These are phyloP conservation scores for Leptopilina myrica DNA, from an alignment of 2,888 invertebrate genomes.

Conservation along the genomic window DNA sequence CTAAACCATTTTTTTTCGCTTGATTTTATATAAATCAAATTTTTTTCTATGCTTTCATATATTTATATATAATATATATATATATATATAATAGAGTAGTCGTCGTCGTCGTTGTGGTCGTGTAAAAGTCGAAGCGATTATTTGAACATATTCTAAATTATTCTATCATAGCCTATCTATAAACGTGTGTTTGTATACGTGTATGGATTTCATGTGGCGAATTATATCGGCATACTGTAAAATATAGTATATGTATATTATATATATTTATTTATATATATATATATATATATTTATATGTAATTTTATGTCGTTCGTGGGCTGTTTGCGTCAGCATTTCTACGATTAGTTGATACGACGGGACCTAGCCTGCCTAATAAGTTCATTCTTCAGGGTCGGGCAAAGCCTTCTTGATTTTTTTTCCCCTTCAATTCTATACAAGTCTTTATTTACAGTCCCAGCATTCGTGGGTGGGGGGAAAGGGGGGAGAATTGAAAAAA, in stretches of 20 bases:
- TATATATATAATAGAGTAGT: too few relatives aligned
- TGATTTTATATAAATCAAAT: background rate
- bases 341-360: slow-evolving; percentile 63
- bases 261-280: slow-evolving; percentile 38
- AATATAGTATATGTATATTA: slow-evolving; percentile 61
- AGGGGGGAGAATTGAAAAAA: background rate
- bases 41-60: slow-evolving; percentile 52
- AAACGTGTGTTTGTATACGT: slow-evolving; percentile 61
- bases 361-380: slow-evolving; percentile 65
- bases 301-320: slow-evolving; percentile 53
- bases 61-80: too few relatives aligned
- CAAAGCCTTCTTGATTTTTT: slow-evolving; percentile 57
- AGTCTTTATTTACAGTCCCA: slow-evolving; percentile 39
- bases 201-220: slow-evolving; percentile 47
- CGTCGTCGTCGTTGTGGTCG: slow-evolving; percentile 45
- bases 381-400: slow-evolving; percentile 54
- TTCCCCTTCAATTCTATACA: slow-evolving; percentile 26
- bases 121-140: slow-evolving; percentile 69
- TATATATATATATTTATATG: slow-evolving; percentile 51
- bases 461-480: background rate
- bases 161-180: slow-evolving; percentile 76
- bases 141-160: slow-evolving; percentile 71
- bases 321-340: slow-evolving; percentile 54
- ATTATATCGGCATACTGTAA: slow-evolving; percentile 64
- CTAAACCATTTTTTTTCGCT: background rate